phyloP scores from a whole-genome alignment of 2,888 invertebrate species.

The Brenthis ino region DNA sequence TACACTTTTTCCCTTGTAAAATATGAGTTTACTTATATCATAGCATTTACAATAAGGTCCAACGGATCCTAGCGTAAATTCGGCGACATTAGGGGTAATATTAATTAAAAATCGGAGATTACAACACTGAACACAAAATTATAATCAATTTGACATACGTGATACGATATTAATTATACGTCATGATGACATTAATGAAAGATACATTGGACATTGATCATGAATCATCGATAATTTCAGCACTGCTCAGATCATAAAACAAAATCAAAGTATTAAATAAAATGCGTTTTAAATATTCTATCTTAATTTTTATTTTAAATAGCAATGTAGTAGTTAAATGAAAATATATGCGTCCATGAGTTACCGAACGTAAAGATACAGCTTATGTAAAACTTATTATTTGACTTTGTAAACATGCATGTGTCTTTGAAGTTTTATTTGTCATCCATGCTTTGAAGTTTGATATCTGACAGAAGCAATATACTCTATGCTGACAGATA shows the following conservation, averaged over 20 bases:
- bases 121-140: constrained; percentile 25
- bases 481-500: constrained; percentile 10
- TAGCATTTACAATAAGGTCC: constrained; percentile 37
- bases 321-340: too few relatives aligned
- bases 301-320: too few relatives aligned
- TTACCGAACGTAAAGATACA: constrained; percentile 1
- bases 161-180: neutral
- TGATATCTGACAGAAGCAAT: too few relatives aligned
- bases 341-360: neutral
- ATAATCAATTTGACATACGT: neutral
- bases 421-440: constrained; percentile 5
- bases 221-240: too few relatives aligned
- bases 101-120: constrained; percentile 17
- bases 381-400: neutral
- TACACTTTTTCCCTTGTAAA: constrained; percentile 18
- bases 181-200: neutral
- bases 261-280: too few relatives aligned
- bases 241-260: too few relatives aligned
- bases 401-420: constrained; percentile 10
- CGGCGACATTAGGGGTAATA: constrained; percentile 20
- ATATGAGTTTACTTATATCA: constrained; percentile 38
- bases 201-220: constrained; percentile 1
- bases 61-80: constrained; percentile 20
- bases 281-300: too few relatives aligned
- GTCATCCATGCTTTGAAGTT: too few relatives aligned